Evolutionary conservation across 37 sponge, comb jelly and placozoan genomes (phyloP).

Genomic region (Chondrosia reniformis): DNA sequence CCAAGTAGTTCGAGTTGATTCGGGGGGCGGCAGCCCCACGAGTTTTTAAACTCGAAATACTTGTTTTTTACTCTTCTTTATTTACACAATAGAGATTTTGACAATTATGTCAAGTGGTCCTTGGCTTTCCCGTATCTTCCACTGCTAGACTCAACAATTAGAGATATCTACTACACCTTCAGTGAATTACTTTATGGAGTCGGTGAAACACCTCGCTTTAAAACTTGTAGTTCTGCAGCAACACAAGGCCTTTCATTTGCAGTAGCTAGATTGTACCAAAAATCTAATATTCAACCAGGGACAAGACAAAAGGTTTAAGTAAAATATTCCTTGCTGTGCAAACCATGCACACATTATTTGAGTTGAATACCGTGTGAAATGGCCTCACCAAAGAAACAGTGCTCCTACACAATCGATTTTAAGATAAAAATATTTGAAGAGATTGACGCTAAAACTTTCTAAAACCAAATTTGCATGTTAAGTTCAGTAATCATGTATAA

Average conservation of each 20-base stretch:
- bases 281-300: constrained; percentile 1
- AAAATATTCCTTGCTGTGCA: too few species aligned
- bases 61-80: background rate
- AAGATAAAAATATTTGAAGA: too few species aligned
- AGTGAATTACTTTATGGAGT: constrained; percentile 17
- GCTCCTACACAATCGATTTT: too few species aligned
- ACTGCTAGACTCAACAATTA: constrained; percentile 17
- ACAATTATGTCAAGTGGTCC: constrained; percentile 67
- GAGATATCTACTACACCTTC: background rate
- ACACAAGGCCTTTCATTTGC: constrained; percentile 42
- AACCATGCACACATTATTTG: too few species aligned
- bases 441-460: too few species aligned
- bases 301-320: constrained; percentile 27
- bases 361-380: too few species aligned
- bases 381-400: too few species aligned
- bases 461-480: too few species aligned
- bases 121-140: constrained; percentile 30
- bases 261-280: constrained; percentile 38
- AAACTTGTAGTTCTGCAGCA: constrained; percentile 29
- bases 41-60: too few species aligned
- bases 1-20: too few species aligned
- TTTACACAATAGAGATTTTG: constrained; percentile 27
- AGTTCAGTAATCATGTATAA: too few species aligned
- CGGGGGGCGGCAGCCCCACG: too few species aligned
- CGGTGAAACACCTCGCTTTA: constrained; percentile 17